These are phyloP conservation scores for Aspiorhynchus laticeps DNA, from an alignment of 2,113 vertebrate genomes.

Conservation along the genomic window DNA sequence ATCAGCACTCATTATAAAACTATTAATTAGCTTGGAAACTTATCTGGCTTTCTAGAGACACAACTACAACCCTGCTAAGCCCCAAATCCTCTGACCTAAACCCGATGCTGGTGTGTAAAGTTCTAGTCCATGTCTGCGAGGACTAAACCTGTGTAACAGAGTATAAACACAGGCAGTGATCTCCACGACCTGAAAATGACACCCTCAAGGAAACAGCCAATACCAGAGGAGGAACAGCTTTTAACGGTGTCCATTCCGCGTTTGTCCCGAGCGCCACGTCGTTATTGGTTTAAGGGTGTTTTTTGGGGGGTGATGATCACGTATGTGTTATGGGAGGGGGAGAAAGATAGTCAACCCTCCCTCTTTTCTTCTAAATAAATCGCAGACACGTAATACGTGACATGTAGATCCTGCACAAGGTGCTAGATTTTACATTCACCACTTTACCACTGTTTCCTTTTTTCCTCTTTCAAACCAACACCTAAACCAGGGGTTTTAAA, in stretches of 20 bases:
- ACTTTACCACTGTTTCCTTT: background rate
- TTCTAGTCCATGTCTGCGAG: constrained; percentile 38
- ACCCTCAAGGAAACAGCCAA: constrained; percentile 55
- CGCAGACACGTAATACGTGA: constrained; percentile 1
- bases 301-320: constrained; percentile 68
- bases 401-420: background rate
- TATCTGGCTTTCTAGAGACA: constrained; percentile 48
- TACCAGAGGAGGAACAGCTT: constrained; percentile 62
- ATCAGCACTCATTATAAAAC: constrained; percentile 47
- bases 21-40: constrained; percentile 54
- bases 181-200: constrained; percentile 41
- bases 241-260: constrained; percentile 69
- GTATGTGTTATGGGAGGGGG: constrained; percentile 57
- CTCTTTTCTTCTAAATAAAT: constrained; percentile 14
- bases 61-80: background rate
- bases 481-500: background rate
- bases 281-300: constrained; percentile 79
- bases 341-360: constrained; percentile 27
- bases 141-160: constrained; percentile 17
- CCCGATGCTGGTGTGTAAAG: constrained; percentile 18
- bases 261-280: constrained; percentile 64
- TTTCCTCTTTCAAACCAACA: background rate
- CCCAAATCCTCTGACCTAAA: background rate
- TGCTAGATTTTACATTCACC: background rate
- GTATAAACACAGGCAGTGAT: constrained; percentile 38